Percentiles rank a stretch among this genome's conserved stretches.
Conservation (phyloP, 1,140 invertebrate species). For the Gryon sp. region DNA sequence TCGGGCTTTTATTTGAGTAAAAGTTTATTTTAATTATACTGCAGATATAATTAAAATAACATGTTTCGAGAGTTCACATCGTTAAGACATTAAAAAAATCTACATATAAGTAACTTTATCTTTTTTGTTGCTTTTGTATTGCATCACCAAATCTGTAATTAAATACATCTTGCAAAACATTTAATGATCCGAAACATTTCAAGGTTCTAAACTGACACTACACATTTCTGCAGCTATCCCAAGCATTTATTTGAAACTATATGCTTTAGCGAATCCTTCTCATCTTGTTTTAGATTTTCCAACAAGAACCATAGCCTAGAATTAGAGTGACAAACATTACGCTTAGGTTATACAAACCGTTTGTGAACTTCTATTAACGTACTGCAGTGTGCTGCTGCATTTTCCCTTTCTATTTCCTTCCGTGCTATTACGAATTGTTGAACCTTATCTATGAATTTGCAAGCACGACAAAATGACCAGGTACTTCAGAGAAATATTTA, state of each 20-base stretch:
- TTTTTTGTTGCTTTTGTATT: no score
- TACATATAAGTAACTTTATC: no score
- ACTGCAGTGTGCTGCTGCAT: constrained; percentile 7
- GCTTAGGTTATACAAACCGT: constrained; percentile 21
- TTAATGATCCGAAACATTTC: constrained; percentile 19
- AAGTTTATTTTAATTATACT: constrained; percentile 18
- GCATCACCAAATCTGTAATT: no score
- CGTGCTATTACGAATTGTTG: constrained; percentile 1
- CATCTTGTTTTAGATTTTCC: constrained; percentile 24
- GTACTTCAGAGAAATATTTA: not conserved
- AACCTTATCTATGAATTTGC: constrained; percentile 10
- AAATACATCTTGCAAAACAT: no score
- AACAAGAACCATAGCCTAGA: constrained; percentile 7
- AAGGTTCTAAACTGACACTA: constrained; percentile 9
- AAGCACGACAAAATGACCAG: constrained; percentile 3
- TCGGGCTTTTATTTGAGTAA: not conserved
- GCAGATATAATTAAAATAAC: no score
- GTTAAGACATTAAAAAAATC: no score
- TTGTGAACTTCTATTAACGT: constrained; percentile 22
- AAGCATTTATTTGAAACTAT: constrained; percentile 19
- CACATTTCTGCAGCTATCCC: constrained; percentile 8
- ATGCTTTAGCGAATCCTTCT: constrained; percentile 10
- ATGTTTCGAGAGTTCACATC: no score
- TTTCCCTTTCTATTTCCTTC: constrained; percentile 2
- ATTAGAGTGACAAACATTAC: constrained; percentile 39